A percentile compares a stretch with the other conserved stretches of the same genome.
phyloP scores from a whole-genome alignment of 2,797 vertebrate genomes.

The Chelon auratus region DNA sequence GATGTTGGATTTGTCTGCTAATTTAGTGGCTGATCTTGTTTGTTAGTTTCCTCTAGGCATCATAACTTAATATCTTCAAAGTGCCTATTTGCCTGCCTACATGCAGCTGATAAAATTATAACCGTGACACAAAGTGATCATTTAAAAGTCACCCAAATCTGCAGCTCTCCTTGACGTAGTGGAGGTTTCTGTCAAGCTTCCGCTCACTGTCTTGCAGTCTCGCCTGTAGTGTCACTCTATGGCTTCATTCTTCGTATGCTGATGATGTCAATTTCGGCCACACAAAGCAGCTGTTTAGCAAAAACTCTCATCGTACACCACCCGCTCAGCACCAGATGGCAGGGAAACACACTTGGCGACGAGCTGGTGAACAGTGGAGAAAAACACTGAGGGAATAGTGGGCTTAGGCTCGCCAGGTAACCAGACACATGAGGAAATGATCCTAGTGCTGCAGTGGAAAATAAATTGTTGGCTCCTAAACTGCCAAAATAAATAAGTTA shows the following conservation, averaged over 20 bases:
- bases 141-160: not conserved
- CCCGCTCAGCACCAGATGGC: not conserved
- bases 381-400: conserved; percentile 1
- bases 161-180: not conserved
- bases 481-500: not conserved
- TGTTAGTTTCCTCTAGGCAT: too few species aligned
- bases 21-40: not conserved
- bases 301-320: conserved; percentile 1
- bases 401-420: not conserved
- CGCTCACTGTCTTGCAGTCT: not conserved
- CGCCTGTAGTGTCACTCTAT: conserved; percentile 2
- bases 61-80: too few species aligned
- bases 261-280: not conserved
- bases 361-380: conserved; percentile 1
- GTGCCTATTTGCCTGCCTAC: too few species aligned
- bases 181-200: not conserved
- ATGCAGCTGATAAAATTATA: not conserved
- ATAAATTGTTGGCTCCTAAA: not conserved
- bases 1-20: not conserved
- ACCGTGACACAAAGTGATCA: not conserved
- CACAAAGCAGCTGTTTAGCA: conserved; percentile 3
- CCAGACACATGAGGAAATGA: not conserved
- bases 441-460: conserved; percentile 1
- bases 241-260: not conserved
- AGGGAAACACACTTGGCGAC: conserved; percentile 2